These are phyloP conservation scores for Morphnarchus princeps DNA, from an alignment of 2,113 vertebrate species.

Conservation along the genomic window DNA sequence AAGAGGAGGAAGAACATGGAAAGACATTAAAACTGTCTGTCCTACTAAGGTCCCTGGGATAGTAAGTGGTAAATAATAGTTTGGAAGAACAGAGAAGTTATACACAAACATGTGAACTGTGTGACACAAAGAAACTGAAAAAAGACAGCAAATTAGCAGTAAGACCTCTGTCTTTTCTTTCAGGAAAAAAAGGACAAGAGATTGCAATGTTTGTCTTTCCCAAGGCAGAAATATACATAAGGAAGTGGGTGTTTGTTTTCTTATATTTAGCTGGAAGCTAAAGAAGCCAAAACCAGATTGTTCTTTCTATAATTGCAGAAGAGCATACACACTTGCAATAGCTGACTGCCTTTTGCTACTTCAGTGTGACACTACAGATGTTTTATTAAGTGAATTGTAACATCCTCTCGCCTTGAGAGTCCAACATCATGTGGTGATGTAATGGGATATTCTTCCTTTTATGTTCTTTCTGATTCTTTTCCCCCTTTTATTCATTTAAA, in stretches of 20 bases:
- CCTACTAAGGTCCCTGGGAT: background rate
- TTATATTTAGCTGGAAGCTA: background rate
- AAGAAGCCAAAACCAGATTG: slow-evolving; percentile 8
- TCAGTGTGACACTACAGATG: slow-evolving; percentile 9
- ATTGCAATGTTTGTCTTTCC: slow-evolving; percentile 1
- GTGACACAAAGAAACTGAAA: background rate
- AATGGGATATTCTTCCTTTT: slow-evolving; percentile 38
- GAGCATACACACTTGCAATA: background rate
- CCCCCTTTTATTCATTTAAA: slow-evolving; percentile 8
- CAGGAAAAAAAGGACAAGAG: background rate
- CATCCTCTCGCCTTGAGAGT: slow-evolving; percentile 18
- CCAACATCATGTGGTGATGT: slow-evolving; percentile 45
- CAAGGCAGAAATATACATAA: slow-evolving; percentile 14
- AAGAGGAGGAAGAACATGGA: background rate
- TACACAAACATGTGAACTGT: background rate
- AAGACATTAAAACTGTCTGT: background rate
- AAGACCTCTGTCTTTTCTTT: background rate
- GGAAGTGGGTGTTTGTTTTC: slow-evolving; percentile 52
- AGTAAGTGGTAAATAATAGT: background rate
- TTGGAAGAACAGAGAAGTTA: background rate
- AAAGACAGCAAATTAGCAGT: background rate
- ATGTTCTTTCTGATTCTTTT: background rate
- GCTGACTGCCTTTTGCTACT: slow-evolving; percentile 33
- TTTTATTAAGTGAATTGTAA: slow-evolving; percentile 56
- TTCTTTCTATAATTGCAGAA: slow-evolving; percentile 11